A percentile compares a stretch with the other conserved stretches of the same genome.
These are phyloP conservation scores for Meles meles DNA, from an alignment of 2,113 vertebrate species.

Conservation along the genomic window DNA sequence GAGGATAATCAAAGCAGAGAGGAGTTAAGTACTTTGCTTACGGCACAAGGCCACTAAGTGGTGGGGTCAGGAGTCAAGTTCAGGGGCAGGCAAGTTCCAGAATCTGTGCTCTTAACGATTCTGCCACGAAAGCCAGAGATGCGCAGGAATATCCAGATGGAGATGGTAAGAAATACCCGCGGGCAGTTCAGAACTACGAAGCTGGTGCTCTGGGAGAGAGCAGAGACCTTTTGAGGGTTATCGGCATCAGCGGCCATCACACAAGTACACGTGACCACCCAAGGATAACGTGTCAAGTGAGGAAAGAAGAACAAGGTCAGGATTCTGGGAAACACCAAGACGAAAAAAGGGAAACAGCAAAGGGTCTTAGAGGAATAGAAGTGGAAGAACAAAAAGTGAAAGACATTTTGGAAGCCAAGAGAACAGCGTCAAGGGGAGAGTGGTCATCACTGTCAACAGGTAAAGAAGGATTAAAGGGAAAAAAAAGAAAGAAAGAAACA, in stretches of 20 bases:
- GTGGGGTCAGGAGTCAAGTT: neutral
- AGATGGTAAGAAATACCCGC: neutral
- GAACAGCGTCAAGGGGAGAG: neutral
- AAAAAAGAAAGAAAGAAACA: neutral
- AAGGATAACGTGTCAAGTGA: neutral
- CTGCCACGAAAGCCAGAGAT: neutral
- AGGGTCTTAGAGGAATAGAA: neutral
- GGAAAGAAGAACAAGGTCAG: neutral
- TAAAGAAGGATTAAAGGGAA: neutral
- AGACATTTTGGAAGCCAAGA: neutral
- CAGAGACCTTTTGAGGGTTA: neutral
- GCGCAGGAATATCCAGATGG: neutral
- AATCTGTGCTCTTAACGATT: neutral
- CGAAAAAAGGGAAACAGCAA: neutral
- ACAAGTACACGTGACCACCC: neutral
- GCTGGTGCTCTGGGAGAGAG: neutral
- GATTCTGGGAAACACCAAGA: neutral
- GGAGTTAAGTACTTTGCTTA: neutral
- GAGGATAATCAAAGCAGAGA: neutral
- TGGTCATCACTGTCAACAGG: neutral
- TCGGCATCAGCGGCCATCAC: neutral
- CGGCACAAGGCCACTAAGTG: neutral
- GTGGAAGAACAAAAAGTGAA: neutral
- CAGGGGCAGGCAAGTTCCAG: neutral
- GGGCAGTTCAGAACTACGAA: neutral